Percentiles rank a stretch among this genome's conserved stretches.
Evolutionary conservation across 2,797 vertebrate species (phyloP).

Genomic region (Acipenser oxyrinchus): DNA sequence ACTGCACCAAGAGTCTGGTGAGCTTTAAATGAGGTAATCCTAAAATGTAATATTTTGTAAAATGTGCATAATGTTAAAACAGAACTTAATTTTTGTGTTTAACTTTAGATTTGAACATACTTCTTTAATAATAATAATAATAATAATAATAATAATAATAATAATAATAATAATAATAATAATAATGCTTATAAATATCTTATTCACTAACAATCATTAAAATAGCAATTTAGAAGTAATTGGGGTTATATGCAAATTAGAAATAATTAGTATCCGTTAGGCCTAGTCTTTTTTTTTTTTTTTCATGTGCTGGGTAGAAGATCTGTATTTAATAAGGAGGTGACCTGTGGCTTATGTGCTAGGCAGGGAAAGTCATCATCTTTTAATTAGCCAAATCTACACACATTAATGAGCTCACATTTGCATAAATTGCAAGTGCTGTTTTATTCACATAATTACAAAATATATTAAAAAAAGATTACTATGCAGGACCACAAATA

Average conservation of each 20-base stretch:
- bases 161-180: no score
- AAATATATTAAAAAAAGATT: neutral
- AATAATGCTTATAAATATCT: no score
- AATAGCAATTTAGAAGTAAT: neutral
- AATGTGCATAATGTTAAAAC: no score
- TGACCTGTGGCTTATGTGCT: neutral
- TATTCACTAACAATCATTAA: no score
- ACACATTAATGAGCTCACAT: neutral
- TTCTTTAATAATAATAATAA: no score
- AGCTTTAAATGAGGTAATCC: no score
- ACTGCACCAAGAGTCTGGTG: no score
- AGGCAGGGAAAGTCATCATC: neutral
- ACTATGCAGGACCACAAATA: no score
- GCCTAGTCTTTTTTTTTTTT: neutral
- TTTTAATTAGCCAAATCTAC: slow-evolving; percentile 1
- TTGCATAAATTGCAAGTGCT: neutral
- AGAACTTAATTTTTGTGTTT: no score
- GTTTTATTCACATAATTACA: neutral
- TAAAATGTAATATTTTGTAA: no score
- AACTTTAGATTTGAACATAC: no score
- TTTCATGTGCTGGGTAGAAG: neutral
- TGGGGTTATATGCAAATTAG: neutral
- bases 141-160: no score
- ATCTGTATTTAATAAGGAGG: neutral
- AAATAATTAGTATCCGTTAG: neutral